Evolutionary conservation across 2,113 vertebrate species (phyloP), one percentile per base, ranked within the genome.

Genomic region (Pogona vitticeps): DNA sequence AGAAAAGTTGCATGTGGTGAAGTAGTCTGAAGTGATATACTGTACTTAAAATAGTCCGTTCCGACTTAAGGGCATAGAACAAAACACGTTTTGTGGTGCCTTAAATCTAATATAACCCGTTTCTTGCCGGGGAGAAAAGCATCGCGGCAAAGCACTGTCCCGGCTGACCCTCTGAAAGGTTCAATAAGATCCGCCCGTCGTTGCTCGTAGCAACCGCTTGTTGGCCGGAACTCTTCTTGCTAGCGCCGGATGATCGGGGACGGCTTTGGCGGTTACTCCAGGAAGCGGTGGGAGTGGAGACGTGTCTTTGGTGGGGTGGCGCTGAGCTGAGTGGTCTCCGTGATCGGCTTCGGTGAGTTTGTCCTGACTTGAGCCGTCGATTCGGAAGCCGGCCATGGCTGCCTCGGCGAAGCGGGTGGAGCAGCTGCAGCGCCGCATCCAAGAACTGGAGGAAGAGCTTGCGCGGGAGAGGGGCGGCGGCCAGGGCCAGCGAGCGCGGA

Each of bases 391-490:
- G 28, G 92, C 76, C 18, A 95, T 92, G 93, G 94, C 95, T 89
- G 91, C 92, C 91, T 93, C 95, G 83, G 52, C 36, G 1, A 59
- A 85, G 0, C 61, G 87, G 15, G 91, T 98, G 59, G 96, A 98
- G 94, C 96, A 92, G 87, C 96, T 99, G 92, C 97, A 96, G 96
- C 94, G 93, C 89, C 92, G 94, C 67, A n/a, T 87, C 78, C 95
- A 96, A 0, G 96, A 99, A 36, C 94, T 95, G 88, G 98, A 98
- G 92, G 90, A 98, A 92, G 98, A 98, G 91, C 96, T 96, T 59
- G 97, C 98, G 80, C 91, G 98, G 87, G 97, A 97, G 10, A 85
- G 76, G 89, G 73, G 79, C 52, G 79, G 68, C 90, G 63, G 93
- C 31, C 88, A 42, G 1, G 89, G 88, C 10, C 89, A 86, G 14